These are phyloP conservation scores for Trissolcus japonicus DNA, from an alignment of 2,888 invertebrate genomes.

Conservation along the genomic window DNA sequence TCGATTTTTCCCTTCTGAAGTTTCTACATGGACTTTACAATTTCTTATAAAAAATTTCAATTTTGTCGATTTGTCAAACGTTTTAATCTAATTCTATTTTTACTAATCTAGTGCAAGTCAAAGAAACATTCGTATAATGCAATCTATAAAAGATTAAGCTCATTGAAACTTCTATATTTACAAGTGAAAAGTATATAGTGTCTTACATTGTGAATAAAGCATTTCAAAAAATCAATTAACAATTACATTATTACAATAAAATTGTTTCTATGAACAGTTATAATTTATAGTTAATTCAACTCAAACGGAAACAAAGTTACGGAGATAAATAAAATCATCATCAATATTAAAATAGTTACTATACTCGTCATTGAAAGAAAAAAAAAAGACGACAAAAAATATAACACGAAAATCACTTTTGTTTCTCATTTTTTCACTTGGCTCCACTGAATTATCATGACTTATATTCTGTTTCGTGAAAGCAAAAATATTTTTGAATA, in stretches of 20 bases:
- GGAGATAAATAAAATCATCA: neutral
- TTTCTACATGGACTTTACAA: too few species aligned
- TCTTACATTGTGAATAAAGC: slow-evolving; percentile 1
- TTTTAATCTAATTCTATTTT: too few species aligned
- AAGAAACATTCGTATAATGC: slow-evolving; percentile 5
- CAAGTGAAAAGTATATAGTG: slow-evolving; percentile 3
- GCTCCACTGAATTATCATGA: neutral
- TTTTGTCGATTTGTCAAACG: too few species aligned
- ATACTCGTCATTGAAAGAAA: too few species aligned
- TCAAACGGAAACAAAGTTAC: neutral
- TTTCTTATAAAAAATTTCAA: too few species aligned
- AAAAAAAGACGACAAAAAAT: too few species aligned
- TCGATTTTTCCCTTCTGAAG: too few species aligned
- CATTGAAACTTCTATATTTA: slow-evolving; percentile 13
- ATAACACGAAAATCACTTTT: neutral
- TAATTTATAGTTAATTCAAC: neutral
- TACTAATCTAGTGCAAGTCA: neutral
- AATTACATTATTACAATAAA: too few species aligned
- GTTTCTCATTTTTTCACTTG: neutral
- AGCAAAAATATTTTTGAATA: slow-evolving; percentile 14
- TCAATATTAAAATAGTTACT: too few species aligned
- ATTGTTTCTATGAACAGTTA: neutral
- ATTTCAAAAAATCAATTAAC: slow-evolving; percentile 1
- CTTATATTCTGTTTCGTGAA: slow-evolving; percentile 13
- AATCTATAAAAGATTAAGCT: slow-evolving; percentile 13